Percentiles rank a stretch among this genome's conserved stretches.
These are phyloP conservation scores for Stegodyphus mimosarum DNA, from an alignment of 1,140 invertebrate genomes.

Conservation along the genomic window DNA sequence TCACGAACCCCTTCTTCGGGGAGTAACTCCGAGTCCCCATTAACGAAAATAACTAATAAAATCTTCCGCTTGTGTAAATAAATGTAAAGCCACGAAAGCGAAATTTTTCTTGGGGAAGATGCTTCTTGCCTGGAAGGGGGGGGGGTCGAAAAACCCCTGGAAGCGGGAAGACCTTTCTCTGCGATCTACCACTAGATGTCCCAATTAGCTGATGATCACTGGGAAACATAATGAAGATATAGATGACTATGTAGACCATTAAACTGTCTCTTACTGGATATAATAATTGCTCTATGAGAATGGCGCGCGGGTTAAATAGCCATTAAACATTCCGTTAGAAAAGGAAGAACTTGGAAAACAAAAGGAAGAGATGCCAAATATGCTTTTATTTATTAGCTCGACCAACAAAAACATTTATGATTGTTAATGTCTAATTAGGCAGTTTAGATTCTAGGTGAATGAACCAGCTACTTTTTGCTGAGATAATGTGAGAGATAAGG, in stretches of 20 bases:
- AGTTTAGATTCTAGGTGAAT: slow-evolving; percentile 24
- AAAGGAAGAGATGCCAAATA: background rate
- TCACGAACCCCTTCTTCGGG: too few relatives aligned
- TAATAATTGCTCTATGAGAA: slow-evolving; percentile 47
- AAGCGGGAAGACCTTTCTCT: background rate
- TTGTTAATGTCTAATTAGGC: slow-evolving; percentile 43
- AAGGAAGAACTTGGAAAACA: background rate
- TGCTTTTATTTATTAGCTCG: background rate
- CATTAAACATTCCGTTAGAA: slow-evolving; percentile 45
- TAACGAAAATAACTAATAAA: slow-evolving; percentile 59
- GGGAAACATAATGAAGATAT: slow-evolving; percentile 57
- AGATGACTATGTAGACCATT: slow-evolving; percentile 50
- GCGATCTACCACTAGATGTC: slow-evolving; percentile 19
- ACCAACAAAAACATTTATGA: slow-evolving; percentile 14
- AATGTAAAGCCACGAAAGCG: slow-evolving; percentile 40
- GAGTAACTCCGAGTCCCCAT: background rate
- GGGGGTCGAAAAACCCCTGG: slow-evolving; percentile 1
- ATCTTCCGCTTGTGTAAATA: slow-evolving; percentile 49
- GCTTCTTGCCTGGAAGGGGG: slow-evolving; percentile 2
- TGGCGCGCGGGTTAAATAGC: slow-evolving; percentile 34
- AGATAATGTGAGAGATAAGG: too few relatives aligned
- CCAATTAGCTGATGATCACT: slow-evolving; percentile 56
- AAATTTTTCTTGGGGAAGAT: slow-evolving; percentile 31
- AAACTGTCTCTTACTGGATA: slow-evolving; percentile 36
- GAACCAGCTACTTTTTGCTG: background rate